Base-by-base conservation (phyloP, 2,797 vertebrate species). In the Otus scops region DNA sequence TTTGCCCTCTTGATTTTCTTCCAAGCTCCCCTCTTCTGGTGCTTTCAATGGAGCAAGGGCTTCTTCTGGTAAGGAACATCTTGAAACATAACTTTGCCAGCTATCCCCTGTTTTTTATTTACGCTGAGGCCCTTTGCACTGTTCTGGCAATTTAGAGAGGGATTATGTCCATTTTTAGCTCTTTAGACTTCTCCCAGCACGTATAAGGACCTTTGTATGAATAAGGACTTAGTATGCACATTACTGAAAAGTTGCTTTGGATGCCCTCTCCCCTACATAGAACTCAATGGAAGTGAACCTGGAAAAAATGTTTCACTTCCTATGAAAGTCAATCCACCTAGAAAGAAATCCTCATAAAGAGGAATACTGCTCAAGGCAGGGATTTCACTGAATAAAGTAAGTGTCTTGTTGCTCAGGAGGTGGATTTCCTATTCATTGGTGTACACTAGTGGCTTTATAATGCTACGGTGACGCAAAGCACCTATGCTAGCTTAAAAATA, bases 231-330 rank as follows among this genome's bases (percentile, higher is more conserved):
- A 79, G 36, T 74, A 47, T 36, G 23, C 28, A 64, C 34, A 1
- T 53, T 50, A 63, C 19, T 80, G 69, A 38, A 39, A 57, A 75
- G 83, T 32, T 56, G 43, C 36, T 95, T 70, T 87, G 83, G 60
- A 57, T 94, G 78, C 61, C 81, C 77, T 79, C 68, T 87, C 22
- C n/a, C 74, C 84, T 83, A 19, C 7, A 20, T 0, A 50, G 83
- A 74, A 71, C 39, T 64, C 71, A 63, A 94, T 93, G 74, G 67
- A 96, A 94, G 36, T 70, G 89, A 89, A 95, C 81, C 56, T 95
- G 90, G 90, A 92, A 95, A 95, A 95, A 89, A 39, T 26, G 38
- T 60, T 92, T 89, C 90, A 92, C 71, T 89, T 96, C 86, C 90
- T 61, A 43, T 80, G 86, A 88, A 88, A 90, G 80, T 88, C 83